Evolutionary conservation across 2,888 invertebrate species (phyloP), one percentile per base, ranked within the genome.

Genomic region (Dexiosoma caninum): DNA sequence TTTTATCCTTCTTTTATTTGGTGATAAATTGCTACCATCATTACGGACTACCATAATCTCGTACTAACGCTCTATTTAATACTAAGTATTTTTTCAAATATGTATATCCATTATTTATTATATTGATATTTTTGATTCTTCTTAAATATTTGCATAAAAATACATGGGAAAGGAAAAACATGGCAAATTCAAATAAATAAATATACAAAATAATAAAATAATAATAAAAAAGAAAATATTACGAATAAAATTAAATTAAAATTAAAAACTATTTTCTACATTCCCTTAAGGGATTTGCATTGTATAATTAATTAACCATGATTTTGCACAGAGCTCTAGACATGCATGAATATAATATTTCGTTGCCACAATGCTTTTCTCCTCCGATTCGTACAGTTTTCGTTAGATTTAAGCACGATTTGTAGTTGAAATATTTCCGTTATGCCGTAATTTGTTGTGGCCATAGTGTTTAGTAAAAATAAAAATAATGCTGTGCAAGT

Each of bases 261-360:
- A 46, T 21, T 55, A 19, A 59, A 59, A 72, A 60, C 53, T 23
- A 46, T n/a, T 30, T 44, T 23, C 14, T 44, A 12, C 42, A 53
- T 55, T 72, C 44, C 55, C 62, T 72, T 16, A 35, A 55, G 72
- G 72, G 64, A 55, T 44, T 53, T 51, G 8, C 23, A 62, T 59
- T 72, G 62, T 42, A 62, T 72, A 72, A 62, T 72, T 62, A 72
- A 72, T 72, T 53, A 72, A 46, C 37, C 62, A 55, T 64, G 42
- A 64, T 44, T 64, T 72, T 64, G 53, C 44, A 62, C 51, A 53
- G 23, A 42, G 19, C 37, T 66, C 27, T 27, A 51, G 66, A 66
- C 49, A 66, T 66, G 21, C 14, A 66, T 66, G 51, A 51, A 66
- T 27, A 66, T 66, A 6, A 10, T 49, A 35, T 62, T 51, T 23